Conservation (phyloP, 1,140 invertebrate species). For the Bathynomus jamesi region DNA sequence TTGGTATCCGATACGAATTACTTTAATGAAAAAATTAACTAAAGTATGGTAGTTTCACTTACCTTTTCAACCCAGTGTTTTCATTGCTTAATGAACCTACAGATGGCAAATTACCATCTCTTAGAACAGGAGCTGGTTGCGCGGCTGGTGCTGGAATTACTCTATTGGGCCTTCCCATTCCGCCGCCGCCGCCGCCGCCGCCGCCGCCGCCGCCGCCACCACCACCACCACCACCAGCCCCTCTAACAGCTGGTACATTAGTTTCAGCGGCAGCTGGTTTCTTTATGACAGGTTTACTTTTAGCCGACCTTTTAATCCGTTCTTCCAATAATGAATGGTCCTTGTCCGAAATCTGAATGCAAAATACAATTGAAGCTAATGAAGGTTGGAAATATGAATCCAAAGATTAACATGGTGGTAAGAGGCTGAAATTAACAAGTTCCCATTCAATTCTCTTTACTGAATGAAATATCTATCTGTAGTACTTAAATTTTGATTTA, state of each 20-base stretch:
- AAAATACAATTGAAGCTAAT: too few species aligned
- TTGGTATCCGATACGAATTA: too few species aligned
- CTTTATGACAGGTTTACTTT: conserved; percentile 49
- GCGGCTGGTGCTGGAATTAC: conserved; percentile 28
- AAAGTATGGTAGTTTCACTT: too few species aligned
- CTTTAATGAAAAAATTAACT: too few species aligned
- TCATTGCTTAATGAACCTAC: conserved; percentile 16
- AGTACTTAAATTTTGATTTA: too few species aligned
- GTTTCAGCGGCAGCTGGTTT: conserved; percentile 18
- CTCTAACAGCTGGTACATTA: conserved; percentile 16
- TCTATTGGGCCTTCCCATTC: conserved; percentile 19
- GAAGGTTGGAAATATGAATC: too few species aligned
- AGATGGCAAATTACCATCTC: conserved; percentile 13
- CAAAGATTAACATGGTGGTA: too few species aligned
- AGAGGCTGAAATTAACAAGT: not conserved
- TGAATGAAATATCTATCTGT: too few species aligned
- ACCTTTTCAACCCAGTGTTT: conserved; percentile 23
- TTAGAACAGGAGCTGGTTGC: conserved; percentile 16
- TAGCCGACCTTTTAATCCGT: conserved; percentile 78
- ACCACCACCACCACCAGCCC: conserved; percentile 3
- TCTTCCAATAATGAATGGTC: conserved; percentile 89
- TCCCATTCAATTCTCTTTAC: too few species aligned
- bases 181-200: conserved; percentile 2
- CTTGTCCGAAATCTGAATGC: conserved; percentile 75
- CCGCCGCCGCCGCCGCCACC: not conserved